Conservation (phyloP, 2,888 invertebrate species). For the Paralinhomoeus sp. region DNA sequence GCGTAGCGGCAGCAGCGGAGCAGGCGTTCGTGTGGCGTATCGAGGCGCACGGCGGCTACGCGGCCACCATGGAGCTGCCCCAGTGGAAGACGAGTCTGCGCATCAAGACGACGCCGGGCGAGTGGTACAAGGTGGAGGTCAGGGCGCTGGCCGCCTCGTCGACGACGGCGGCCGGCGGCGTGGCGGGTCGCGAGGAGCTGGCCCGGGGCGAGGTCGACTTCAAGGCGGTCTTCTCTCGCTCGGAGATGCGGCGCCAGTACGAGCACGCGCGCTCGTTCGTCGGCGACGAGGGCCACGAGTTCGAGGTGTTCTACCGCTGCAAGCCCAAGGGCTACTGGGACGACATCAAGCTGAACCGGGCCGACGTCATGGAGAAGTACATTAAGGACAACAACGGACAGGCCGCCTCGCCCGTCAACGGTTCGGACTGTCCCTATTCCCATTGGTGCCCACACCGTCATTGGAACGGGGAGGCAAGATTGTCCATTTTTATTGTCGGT, state of each 20-base stretch:
- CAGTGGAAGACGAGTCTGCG: neutral
- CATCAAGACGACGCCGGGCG: conserved; percentile 2
- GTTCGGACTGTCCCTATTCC: too few relatives aligned
- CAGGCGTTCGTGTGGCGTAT: neutral
- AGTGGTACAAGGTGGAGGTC: conserved; percentile 3
- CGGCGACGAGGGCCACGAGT: conserved; percentile 9
- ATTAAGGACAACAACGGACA: conserved; percentile 21
- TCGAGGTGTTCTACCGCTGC: conserved; percentile 12
- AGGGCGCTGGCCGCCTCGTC: conserved; percentile 2
- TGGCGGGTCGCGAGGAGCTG: neutral
- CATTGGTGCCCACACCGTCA: too few relatives aligned
- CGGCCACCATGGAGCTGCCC: conserved; percentile 1
- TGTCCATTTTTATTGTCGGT: too few relatives aligned
- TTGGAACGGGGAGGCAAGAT: too few relatives aligned
- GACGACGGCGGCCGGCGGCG: neutral
- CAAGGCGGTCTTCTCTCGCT: conserved; percentile 8
- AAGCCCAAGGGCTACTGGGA: conserved; percentile 17
- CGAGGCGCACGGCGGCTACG: neutral
- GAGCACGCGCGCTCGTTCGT: conserved; percentile 7
- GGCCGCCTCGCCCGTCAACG: conserved; percentile 13
- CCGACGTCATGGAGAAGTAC: conserved; percentile 17
- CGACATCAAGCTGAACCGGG: conserved; percentile 8
- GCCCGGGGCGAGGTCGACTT: neutral
- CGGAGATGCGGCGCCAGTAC: conserved; percentile 7
- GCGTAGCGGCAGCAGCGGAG: too few relatives aligned